Base-by-base conservation (phyloP, 2,113 vertebrate species). In the Zosterops borbonicus region DNA sequence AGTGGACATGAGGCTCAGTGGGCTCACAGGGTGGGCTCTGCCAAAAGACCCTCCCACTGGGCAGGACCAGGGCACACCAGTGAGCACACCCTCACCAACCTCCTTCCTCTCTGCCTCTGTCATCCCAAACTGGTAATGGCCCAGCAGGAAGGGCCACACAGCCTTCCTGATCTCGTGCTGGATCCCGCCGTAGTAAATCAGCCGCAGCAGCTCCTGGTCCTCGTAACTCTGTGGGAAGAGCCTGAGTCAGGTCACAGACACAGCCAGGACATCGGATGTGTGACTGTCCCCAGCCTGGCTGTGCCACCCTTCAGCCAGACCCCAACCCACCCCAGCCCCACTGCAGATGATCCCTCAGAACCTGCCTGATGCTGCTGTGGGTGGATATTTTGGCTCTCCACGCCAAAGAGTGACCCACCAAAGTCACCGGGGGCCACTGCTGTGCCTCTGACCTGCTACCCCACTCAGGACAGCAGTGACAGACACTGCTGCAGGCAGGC, bases 101-200 rank as follows among this genome's bases (percentile, higher is more conserved):
- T 99, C 98, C 22, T 98, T 99, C 94, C 99, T 98, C 56, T 99
- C 98, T 0, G 93, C 95, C 88, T 99, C 98, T 0, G 98, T 98
- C 98, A 99, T 99, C 52, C 98, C 98, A 44, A 99, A 99, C 89
- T 98, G 98, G 94, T 99, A 99, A 94, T 99, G 99, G 41, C 99
- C 99, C 89, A 99, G 94, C 47, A 99, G 98, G 97, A 99, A 99
- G n/a, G 99, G 99, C 99, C 99, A 99, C 77, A 99, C 99, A 5
- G 99, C 98, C 95, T 98, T 99, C 83, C 99, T 98, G 97, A 99
- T 98, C 60, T 98, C 98, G 0, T 98, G 98, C 60, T 99, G 99
- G 91, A 99, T 98, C 2, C 99, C 99, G 0, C 99, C 99, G 0
- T 98, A 99, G 98, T 99, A 99, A 93, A 99, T 98, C 63, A 99